Evolutionary conservation across 2,797 vertebrate genomes (phyloP).

Genomic region (Myiothlypis coronata): DNA sequence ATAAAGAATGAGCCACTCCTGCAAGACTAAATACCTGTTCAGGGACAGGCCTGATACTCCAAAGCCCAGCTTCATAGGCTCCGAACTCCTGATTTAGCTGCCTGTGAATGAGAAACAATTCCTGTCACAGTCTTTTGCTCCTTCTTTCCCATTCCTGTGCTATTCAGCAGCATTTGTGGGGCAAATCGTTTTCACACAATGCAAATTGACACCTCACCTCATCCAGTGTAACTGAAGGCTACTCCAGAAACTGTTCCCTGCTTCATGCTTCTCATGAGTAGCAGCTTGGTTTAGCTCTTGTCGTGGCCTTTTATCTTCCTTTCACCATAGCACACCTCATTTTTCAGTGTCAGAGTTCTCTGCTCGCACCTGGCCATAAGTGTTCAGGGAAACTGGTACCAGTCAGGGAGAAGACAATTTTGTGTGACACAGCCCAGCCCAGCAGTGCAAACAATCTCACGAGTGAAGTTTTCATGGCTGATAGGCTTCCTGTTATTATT

Average conservation of each 20-base stretch:
- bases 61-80: neutral
- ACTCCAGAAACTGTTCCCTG: neutral
- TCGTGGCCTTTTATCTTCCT: neutral
- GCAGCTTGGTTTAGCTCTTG: neutral
- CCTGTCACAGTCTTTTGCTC: neutral
- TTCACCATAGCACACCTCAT: rapidly evolving
- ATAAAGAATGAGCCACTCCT: conserved; percentile 21
- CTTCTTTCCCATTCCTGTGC: neutral
- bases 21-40: neutral
- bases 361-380: rapidly evolving
- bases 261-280: neutral
- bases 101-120: neutral
- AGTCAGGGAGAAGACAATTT: neutral
- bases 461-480: conserved; percentile 19
- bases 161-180: neutral
- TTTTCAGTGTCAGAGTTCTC: neutral
- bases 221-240: neutral
- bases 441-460: neutral
- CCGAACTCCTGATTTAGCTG: neutral
- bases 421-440: neutral
- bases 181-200: rapidly evolving
- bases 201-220: rapidly evolving
- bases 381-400: neutral
- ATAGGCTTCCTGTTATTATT: conserved; percentile 32
- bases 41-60: neutral